Percentiles rank a stretch among this genome's conserved stretches.
Evolutionary conservation across 92 coral and sea anemone species (phyloP).

Genomic region (Phymanthus crucifer): DNA sequence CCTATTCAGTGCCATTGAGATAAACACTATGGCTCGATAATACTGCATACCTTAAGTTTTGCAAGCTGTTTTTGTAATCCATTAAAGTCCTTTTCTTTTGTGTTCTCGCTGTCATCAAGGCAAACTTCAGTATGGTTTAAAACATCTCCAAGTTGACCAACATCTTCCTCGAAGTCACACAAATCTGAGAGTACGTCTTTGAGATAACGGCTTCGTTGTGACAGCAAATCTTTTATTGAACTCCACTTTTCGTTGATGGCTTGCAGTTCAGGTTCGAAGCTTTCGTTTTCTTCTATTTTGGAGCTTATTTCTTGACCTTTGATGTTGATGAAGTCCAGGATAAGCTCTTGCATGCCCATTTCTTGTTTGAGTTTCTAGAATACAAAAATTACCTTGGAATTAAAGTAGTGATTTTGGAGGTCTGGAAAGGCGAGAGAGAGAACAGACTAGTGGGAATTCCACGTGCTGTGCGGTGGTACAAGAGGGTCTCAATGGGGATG

Average conservation of each 20-base stretch:
- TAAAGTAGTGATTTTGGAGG: not conserved
- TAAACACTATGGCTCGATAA: too few relatives aligned
- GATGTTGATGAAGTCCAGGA: conserved; percentile 81
- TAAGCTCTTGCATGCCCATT: conserved; percentile 84
- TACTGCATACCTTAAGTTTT: conserved; percentile 61
- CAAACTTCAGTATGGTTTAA: conserved; percentile 83
- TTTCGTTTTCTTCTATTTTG: conserved; percentile 59
- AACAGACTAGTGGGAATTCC: too few relatives aligned
- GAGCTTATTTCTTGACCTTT: conserved; percentile 85
- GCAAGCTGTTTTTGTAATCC: conserved; percentile 85
- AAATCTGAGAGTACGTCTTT: conserved; percentile 61
- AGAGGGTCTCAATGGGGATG: too few relatives aligned
- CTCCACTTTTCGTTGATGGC: conserved; percentile 79
- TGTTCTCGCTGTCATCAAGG: conserved; percentile 64
- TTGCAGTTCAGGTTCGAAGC: conserved; percentile 76
- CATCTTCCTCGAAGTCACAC: conserved; percentile 68
- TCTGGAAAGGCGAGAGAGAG: not conserved
- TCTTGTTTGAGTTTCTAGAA: conserved; percentile 70
- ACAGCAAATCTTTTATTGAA: conserved; percentile 56
- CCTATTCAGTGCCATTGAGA: too few relatives aligned
- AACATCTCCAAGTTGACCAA: conserved; percentile 66
- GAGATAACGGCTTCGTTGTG: conserved; percentile 58
- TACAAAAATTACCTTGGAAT: not conserved
- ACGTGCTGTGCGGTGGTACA: too few relatives aligned
- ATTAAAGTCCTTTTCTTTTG: conserved; percentile 68